phyloP scores from a whole-genome alignment of 2,113 vertebrate genomes.

The Agelaius phoeniceus region DNA sequence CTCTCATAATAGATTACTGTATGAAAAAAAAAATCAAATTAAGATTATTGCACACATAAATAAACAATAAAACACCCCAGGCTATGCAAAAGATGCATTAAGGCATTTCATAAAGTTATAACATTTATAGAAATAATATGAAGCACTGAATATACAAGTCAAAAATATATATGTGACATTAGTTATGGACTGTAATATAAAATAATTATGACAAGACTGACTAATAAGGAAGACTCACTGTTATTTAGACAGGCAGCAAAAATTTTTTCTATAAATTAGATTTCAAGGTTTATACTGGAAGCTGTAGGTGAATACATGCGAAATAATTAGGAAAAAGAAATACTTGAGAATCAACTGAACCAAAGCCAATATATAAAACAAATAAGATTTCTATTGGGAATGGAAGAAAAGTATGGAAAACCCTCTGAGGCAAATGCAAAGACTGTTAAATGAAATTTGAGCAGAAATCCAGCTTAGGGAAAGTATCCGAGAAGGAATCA shows the following conservation, averaged over 20 bases:
- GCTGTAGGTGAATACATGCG: background rate
- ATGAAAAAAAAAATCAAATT: background rate
- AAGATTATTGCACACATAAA: background rate
- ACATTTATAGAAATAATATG: background rate
- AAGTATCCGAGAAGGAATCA: background rate
- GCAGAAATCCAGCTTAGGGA: background rate
- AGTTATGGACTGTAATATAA: background rate
- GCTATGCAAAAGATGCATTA: background rate
- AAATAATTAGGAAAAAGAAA: background rate
- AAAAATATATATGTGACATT: background rate
- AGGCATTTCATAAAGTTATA: background rate
- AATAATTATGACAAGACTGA: background rate
- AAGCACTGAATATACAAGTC: background rate
- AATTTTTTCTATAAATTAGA: background rate
- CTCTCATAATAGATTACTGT: background rate
- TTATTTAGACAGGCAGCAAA: background rate
- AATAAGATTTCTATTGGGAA: background rate
- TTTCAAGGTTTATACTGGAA: background rate
- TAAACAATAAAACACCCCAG: background rate
- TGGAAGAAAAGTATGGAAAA: background rate
- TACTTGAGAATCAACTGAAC: background rate
- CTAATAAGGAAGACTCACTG: background rate
- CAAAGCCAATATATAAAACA: background rate
- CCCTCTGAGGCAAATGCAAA: background rate
- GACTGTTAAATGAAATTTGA: background rate